Evolutionary conservation across 92 coral and sea anemone species (phyloP), one percentile per base, ranked within the genome.

Genomic region (Heliopora coerulea): DNA sequence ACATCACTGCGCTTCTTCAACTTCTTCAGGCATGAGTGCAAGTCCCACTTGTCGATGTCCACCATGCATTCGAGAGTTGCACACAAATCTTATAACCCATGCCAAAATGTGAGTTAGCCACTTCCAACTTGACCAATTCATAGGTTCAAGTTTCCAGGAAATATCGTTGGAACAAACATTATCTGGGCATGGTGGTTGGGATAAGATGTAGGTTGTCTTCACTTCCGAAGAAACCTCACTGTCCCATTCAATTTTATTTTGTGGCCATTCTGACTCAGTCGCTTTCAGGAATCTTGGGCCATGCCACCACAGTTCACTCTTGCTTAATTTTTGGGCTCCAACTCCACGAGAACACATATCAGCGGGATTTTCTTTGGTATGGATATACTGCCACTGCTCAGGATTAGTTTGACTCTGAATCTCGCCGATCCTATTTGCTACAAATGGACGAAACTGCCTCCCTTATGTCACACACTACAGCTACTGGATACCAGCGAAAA

Each of bases 321-420:
- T n/a, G n/a, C n/a, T n/a, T n/a, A n/a, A n/a, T n/a, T n/a, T n/a
- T n/a, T n/a, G n/a, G n/a, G n/a, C n/a, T n/a, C n/a, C n/a, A n/a
- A n/a, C n/a, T n/a, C n/a, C n/a, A n/a, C n/a, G n/a, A n/a, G n/a
- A n/a, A n/a, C n/a, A n/a, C n/a, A n/a, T n/a, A n/a, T n/a, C n/a
- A n/a, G n/a, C n/a, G n/a, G n/a, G n/a, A n/a, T n/a, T n/a, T n/a
- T n/a, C n/a, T n/a, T n/a, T n/a, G n/a, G n/a, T n/a, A n/a, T n/a
- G n/a, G n/a, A 81, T 59, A 61, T 72, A 62, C 23, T 69, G 80
- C 83, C 83, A 74, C 56, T 80, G 82, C 17, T 41, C 42, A 6
- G 88, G 88, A 13, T 80, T 68, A 9, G 68, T 80, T 8, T 25
- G 56, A 44, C 82, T 86, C 25, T 85, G 87, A 17, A 88, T 88